These are phyloP conservation scores for Nymphalis urticae DNA, from an alignment of 2,888 invertebrate genomes.

Conservation along the genomic window DNA sequence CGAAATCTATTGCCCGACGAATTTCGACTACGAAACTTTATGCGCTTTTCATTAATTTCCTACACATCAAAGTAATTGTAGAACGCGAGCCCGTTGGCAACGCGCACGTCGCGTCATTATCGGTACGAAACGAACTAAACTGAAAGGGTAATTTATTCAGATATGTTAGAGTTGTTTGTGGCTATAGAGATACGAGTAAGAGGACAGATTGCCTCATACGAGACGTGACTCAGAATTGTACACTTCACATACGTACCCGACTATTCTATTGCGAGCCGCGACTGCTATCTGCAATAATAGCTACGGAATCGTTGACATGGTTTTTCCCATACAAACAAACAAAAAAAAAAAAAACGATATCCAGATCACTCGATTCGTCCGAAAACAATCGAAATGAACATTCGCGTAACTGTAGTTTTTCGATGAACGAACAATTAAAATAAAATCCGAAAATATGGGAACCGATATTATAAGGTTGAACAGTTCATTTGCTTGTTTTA, in stretches of 20 bases:
- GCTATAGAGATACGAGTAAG: conserved; percentile 19
- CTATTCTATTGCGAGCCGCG: conserved; percentile 1
- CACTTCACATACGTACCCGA: conserved; percentile 15
- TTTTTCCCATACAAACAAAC: conserved; percentile 9
- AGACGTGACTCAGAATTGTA: conserved; percentile 26
- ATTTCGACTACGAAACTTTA: not conserved
- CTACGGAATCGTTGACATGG: conserved; percentile 10
- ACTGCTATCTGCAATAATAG: conserved; percentile 4
- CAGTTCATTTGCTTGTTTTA: no score
- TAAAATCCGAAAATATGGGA: no score
- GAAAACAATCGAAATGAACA: not conserved
- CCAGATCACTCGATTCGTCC: conserved; percentile 2
- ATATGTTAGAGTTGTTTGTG: conserved; percentile 12
- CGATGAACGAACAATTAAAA: not conserved
- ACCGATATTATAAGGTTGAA: no score
- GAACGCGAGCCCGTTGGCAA: conserved; percentile 3
- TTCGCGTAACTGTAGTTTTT: not conserved
- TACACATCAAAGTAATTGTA: not conserved
- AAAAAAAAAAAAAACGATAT: conserved; percentile 3
- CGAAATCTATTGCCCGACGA: not conserved
- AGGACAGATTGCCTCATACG: conserved; percentile 27
- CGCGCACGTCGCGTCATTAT: conserved; percentile 14
- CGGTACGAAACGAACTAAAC: not conserved
- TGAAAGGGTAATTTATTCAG: conserved; percentile 30
- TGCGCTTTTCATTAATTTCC: not conserved